Evolutionary conservation across 2,113 vertebrate species (phyloP), one percentile per base, ranked within the genome.

Genomic region (Cathartes aura): DNA sequence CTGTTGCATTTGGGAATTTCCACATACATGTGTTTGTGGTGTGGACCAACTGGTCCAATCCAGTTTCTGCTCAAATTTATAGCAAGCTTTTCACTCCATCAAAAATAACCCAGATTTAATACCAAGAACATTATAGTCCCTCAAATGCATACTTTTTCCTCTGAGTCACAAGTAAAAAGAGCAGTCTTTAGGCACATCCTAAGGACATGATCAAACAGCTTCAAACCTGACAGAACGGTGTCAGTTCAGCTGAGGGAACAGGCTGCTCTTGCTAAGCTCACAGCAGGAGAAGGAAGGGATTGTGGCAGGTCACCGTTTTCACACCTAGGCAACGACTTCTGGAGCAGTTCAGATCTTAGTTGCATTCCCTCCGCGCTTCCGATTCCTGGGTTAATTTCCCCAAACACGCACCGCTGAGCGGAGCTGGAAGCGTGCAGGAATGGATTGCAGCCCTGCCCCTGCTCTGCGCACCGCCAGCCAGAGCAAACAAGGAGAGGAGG

Each of bases 201-300:
- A 43, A 94, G 94, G 89, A 82, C 55, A 45, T 32, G 63, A 90
- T 81, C 91, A 87, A 73, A 89, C 76, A 94, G 82, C 48, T 63
- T 58, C 40, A 78, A 34, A 88, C 36, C 74, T 91, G 95, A 94
- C 90, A 89, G 90, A 94, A 94, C 58, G 16, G 72, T 96, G 93
- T 83, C 95, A 88, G 95, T 97, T 94, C 93, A 94, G 58, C 80
- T 48, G 90, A 93, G 89, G 94, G 43, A 87, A 88, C 96, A 95
- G 85, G 52, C 90, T 58, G 68, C 68, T 73, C 42, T 89, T 36
- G 40, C 83, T 90, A 88, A 91, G 40, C 84, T 95, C 81, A 43
- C 83, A 95, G 87, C 48, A 76, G 86, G 80, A 71, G 66, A 67
- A 87, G 72, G 68, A 95, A 67, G 53, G 72, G 87, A 67, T 68